Base-by-base conservation (phyloP, 2,797 vertebrate genomes). In the Ciconia nigra region DNA sequence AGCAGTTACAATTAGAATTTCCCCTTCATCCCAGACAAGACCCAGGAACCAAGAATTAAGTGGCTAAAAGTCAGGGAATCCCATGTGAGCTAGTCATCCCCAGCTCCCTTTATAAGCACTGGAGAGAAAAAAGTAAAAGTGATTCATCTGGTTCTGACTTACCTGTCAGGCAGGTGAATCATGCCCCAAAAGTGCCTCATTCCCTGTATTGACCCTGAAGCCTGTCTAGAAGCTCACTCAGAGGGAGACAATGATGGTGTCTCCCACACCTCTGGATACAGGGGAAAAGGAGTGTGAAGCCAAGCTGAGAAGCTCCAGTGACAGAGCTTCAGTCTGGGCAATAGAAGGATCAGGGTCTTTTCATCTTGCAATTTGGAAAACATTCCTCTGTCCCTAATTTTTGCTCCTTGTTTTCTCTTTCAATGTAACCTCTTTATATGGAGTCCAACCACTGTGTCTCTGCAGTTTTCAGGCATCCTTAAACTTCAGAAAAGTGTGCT, bases 361-460 rank as follows among this genome's bases (percentile, higher is more conserved):
- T 39, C 28, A 25, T 31, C 31, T 71, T 77, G 65, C 25, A 51
- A 15, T 21, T 42, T 44, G 42, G 28, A 78, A 37, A 66, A 41
- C 15, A 42, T 35, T 47, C 4, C 17, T 86, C 52, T 55, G 29
- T 7, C 37, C 42, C 39, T 65, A 10, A 35, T 52, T 79, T 71
- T 69, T 65, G 17, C 16, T 87, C 35, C 10, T 47, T 62, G 26
- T 21, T 83, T 95, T 66, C 28, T 29, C 12, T 70, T 59, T 69
- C 59, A 61, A 17, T 52, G 19, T 54, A 33, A 54, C 3, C 8
- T 51, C 22, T 88, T 73, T 21, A 14, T 33, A 22, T 33, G 31
- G 28, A 73, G 28, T 35, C 42, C 46, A 88, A 4, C 28, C 15
- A 37, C 11, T 0, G 0, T 1, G 6, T 87, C 15, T 16, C 31